Evolutionary conservation across 53 echinoderm and acorn worm genomes (phyloP).

Genomic region (Holothuria leucospilota): DNA sequence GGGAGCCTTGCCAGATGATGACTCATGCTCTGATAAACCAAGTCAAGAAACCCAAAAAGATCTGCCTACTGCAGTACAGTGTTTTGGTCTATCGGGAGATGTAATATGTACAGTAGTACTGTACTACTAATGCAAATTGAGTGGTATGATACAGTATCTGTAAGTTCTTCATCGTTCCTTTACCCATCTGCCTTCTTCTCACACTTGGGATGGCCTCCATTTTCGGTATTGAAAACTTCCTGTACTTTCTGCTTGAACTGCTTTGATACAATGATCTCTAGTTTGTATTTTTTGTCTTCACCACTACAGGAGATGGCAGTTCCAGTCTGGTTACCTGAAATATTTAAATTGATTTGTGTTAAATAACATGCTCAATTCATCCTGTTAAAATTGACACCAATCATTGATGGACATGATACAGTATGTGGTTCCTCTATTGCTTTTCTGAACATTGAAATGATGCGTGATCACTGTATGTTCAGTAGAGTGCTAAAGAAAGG

Average conservation of each 20-base stretch:
- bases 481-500: neutral
- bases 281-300: neutral
- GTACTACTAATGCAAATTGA: too few species aligned
- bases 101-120: too few species aligned
- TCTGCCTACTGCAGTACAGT: too few species aligned
- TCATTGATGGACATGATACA: too few species aligned
- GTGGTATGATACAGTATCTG: too few species aligned
- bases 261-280: conserved; percentile 21
- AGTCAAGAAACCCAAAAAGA: too few species aligned
- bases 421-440: too few species aligned
- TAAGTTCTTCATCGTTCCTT: neutral
- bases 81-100: too few species aligned
- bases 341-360: neutral
- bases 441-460: neutral
- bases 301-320: conserved; percentile 12
- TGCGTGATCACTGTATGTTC: neutral
- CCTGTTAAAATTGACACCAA: neutral
- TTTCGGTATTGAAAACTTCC: neutral
- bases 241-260: conserved; percentile 26
- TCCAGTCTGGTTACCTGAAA: conserved; percentile 8
- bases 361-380: neutral
- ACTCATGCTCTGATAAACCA: too few species aligned
- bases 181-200: conserved; percentile 29
- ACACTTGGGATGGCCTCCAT: conserved; percentile 11
- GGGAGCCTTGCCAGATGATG: too few species aligned